These are phyloP conservation scores for Neosalanx taihuensis DNA, from an alignment of 2,797 vertebrate species.

Conservation along the genomic window DNA sequence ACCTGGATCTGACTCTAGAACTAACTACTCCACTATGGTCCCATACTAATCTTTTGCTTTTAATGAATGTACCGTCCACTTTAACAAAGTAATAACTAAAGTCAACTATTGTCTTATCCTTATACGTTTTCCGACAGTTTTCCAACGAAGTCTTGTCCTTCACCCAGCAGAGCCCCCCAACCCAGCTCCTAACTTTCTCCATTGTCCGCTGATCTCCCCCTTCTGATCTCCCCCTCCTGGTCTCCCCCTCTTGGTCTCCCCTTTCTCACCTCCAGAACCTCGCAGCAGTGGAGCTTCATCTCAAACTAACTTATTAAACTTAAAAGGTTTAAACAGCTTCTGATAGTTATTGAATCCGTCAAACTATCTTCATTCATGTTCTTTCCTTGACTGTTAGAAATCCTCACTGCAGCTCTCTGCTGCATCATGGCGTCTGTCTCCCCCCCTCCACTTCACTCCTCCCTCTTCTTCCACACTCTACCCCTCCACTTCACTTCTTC, in stretches of 20 bases:
- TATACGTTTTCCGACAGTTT: background rate
- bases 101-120: background rate
- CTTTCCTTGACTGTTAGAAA: conserved; percentile 18
- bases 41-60: too few species aligned
- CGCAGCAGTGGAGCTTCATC: conserved; percentile 41
- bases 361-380: conserved; percentile 17
- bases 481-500: conserved; percentile 32
- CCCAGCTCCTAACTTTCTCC: conserved; percentile 54
- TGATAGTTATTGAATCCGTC: background rate
- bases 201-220: conserved; percentile 45
- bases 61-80: too few species aligned
- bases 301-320: conserved; percentile 6
- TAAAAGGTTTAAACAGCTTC: background rate
- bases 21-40: too few species aligned
- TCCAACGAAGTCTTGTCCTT: background rate
- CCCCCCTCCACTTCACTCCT: conserved; percentile 27
- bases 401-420: conserved; percentile 52
- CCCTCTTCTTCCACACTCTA: conserved; percentile 28
- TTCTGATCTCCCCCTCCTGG: conserved; percentile 53
- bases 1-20: too few species aligned
- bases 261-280: conserved; percentile 54
- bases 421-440: conserved; percentile 63
- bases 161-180: background rate
- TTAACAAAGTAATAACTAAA: background rate
- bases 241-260: conserved; percentile 14